Evolutionary conservation across 2,797 vertebrate species (phyloP), one percentile per base, ranked within the genome.

Genomic region (Clarias platycephalus): DNA sequence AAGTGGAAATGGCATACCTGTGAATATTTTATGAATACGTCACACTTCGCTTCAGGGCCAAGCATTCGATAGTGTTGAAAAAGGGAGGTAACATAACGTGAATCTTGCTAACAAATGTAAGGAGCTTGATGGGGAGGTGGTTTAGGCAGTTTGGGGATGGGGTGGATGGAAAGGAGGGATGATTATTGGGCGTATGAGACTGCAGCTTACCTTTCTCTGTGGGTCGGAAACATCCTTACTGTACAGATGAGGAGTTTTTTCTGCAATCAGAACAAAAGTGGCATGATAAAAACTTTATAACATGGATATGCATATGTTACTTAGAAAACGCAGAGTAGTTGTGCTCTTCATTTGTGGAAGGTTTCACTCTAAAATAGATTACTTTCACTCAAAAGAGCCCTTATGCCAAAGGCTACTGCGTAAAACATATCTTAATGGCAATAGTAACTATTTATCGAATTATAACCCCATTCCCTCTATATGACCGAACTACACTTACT

Each of bases 191-290:
- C 13, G 4, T 18, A 44, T 26, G 34, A 24, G 1, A 40, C 58
- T 18, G 60, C 37, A 2, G 37, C 60, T 80, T 64, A 80, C 95
- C 95, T 95, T 92, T 96, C 95, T 95, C 95, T 94, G 91, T 96
- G 94, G 88, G 94, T 93, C 82, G 93, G 89, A 95, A 90, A 96
- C 95, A 96, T 96, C 83, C 92, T 95, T 94, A 94, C 77, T 92
- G 90, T 89, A 85, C 87, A 88, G 88, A 57, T 13, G 84, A 89
- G 83, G 86, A 88, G 89, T 90, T 90, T 91, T 91, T 92, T 94
- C 95, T 95, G 64, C 53, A 81, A 83, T 58, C 58, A 58, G 44
- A 81, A 82, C 31, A 57, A 62, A 87, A 58, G 26, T 24, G 28
- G 13, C 7, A 75, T 26, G 26, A 71, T 60, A 24, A 40, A 22